These are phyloP conservation scores for Patella depressa DNA, from an alignment of 2,888 invertebrate genomes.

Conservation along the genomic window DNA sequence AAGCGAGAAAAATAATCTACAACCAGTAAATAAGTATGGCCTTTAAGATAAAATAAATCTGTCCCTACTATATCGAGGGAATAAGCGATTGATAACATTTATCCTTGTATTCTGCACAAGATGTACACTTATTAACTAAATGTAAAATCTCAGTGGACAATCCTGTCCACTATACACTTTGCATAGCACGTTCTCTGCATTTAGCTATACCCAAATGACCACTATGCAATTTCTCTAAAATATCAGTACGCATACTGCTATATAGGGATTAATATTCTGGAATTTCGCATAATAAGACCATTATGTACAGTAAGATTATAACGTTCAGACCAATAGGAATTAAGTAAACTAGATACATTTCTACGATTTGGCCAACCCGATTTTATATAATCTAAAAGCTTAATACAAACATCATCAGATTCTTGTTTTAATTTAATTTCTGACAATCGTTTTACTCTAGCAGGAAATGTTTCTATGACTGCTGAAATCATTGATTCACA, in stretches of 20 bases:
- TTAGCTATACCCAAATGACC: constrained; percentile 40
- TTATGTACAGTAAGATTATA: constrained; percentile 17
- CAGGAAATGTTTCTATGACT: neutral
- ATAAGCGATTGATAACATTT: constrained; percentile 39
- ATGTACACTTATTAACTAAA: constrained; percentile 35
- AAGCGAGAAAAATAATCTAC: too few species aligned
- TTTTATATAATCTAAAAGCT: neutral
- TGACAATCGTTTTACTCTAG: neutral
- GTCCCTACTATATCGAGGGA: constrained; percentile 32
- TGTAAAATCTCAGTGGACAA: constrained; percentile 28
- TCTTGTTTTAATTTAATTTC: neutral
- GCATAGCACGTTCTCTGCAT: constrained; percentile 38
- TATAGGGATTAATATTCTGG: neutral
- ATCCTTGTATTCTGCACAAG: constrained; percentile 26
- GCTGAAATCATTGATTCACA: neutral
- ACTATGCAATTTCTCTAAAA: constrained; percentile 24
- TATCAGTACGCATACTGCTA: neutral
- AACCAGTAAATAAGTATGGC: constrained; percentile 21
- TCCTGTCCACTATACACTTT: constrained; percentile 40
- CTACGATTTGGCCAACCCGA: neutral
- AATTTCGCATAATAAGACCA: constrained; percentile 24
- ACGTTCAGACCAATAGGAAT: neutral
- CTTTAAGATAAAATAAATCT: constrained; percentile 42
- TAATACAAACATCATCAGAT: neutral
- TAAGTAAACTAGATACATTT: neutral